These are phyloP conservation scores for Nasonia oneida DNA, from an alignment of 2,888 invertebrate species.

Conservation along the genomic window DNA sequence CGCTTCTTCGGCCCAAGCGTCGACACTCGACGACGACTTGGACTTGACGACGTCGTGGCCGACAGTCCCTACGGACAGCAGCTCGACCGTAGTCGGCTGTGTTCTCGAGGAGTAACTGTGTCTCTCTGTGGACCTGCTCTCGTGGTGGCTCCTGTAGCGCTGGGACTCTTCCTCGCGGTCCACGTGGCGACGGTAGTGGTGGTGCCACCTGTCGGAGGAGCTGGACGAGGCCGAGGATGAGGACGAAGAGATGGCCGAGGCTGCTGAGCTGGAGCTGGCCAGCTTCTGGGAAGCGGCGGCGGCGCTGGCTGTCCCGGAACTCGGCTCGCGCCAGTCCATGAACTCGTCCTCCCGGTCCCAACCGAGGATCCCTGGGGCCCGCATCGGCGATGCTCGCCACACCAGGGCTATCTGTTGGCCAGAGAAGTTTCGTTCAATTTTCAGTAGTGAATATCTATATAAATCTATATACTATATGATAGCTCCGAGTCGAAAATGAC, in stretches of 20 bases:
- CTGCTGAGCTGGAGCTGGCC: conserved; percentile 68
- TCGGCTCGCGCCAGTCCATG: conserved; percentile 78
- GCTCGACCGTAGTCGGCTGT: neutral
- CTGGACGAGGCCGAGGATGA: conserved; percentile 35
- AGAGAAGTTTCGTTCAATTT: neutral
- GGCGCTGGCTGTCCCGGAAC: conserved; percentile 74
- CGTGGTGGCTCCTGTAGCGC: conserved; percentile 59
- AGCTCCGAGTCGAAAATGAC: conserved; percentile 5
- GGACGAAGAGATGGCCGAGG: conserved; percentile 68
- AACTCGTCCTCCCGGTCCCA: conserved; percentile 79
- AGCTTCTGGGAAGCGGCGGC: conserved; percentile 76
- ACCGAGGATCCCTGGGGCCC: conserved; percentile 77
- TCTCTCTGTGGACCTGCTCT: conserved; percentile 66
- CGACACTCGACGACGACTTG: conserved; percentile 72
- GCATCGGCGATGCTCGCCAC: conserved; percentile 78
- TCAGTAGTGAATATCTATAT: neutral
- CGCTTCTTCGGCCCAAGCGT: conserved; percentile 71
- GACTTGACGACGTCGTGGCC: conserved; percentile 70
- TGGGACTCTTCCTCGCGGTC: conserved; percentile 14
- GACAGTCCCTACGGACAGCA: neutral
- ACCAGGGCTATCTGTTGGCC: conserved; percentile 75
- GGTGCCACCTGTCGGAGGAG: conserved; percentile 29
- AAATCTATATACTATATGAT: too few species aligned
- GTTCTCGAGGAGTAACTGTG: conserved; percentile 31
- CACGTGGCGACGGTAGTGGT: conserved; percentile 12